phyloP scores from a whole-genome alignment of 2,113 vertebrate species.

The Haplochromis burtoni region DNA sequence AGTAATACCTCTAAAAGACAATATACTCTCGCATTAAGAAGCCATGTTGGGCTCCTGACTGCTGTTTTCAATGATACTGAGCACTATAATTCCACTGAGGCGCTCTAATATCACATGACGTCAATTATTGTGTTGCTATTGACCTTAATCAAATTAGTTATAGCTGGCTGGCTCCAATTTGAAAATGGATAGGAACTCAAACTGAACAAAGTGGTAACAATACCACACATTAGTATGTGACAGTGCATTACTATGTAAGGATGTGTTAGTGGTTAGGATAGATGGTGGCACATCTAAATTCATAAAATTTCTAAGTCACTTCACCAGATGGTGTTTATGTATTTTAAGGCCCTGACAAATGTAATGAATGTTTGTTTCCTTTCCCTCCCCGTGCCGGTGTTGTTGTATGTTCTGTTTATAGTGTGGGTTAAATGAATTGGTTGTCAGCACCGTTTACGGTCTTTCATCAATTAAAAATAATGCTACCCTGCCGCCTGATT shows the following conservation, averaged over 20 bases:
- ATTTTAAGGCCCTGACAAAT: constrained; percentile 56
- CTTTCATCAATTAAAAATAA: constrained; percentile 60
- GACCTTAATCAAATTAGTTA: constrained; percentile 64
- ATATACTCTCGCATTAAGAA: constrained; percentile 46
- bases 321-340: constrained; percentile 63
- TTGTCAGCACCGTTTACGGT: constrained; percentile 37
- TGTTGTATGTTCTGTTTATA: constrained; percentile 24
- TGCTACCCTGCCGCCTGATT: neutral
- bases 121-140: constrained; percentile 43
- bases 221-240: neutral
- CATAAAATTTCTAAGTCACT: constrained; percentile 40
- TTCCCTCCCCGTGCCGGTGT: neutral
- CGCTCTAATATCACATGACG: constrained; percentile 27
- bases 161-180: constrained; percentile 39
- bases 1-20: constrained; percentile 26
- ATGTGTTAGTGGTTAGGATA: neutral
- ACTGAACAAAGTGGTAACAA: constrained; percentile 1
- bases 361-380: constrained; percentile 33
- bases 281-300: constrained; percentile 31
- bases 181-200: constrained; percentile 11
- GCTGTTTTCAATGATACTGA: constrained; percentile 41
- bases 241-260: neutral
- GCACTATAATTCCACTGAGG: constrained; percentile 18
- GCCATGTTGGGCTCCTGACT: constrained; percentile 30
- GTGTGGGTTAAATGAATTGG: constrained; percentile 49